These are phyloP conservation scores for Ataeniobius toweri DNA, from an alignment of 2,797 vertebrate species.

Conservation along the genomic window DNA sequence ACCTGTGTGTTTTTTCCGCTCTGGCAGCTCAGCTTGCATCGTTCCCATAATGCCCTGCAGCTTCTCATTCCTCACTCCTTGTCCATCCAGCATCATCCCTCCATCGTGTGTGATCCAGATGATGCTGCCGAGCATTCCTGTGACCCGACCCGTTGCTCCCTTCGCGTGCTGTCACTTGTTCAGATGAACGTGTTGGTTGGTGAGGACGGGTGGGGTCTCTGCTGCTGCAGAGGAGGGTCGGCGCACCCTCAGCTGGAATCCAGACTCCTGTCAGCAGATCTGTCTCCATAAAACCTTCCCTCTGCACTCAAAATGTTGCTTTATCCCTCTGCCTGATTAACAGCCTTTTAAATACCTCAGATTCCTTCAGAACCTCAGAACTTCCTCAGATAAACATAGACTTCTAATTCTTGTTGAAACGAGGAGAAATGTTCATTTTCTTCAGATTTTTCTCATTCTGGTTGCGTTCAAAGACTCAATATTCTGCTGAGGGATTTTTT, in stretches of 20 bases:
- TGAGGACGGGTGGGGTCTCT: neutral
- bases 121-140: slow-evolving; percentile 57
- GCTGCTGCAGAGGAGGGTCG: slow-evolving; percentile 12
- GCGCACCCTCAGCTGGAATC: slow-evolving; percentile 54
- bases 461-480: neutral
- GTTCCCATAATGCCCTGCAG: slow-evolving; percentile 25
- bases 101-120: slow-evolving; percentile 34
- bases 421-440: no score
- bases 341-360: no score
- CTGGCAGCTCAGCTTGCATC: slow-evolving; percentile 15
- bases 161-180: slow-evolving; percentile 55
- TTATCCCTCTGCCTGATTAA: no score
- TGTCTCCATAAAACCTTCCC: slow-evolving; percentile 26
- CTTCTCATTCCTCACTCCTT: slow-evolving; percentile 6
- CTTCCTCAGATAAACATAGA: neutral
- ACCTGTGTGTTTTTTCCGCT: neutral
- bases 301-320: no score
- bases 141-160: neutral
- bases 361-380: no score
- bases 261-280: slow-evolving; percentile 17
- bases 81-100: slow-evolving; percentile 8
- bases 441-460: slow-evolving; percentile 12
- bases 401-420: neutral
- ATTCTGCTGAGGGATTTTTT: neutral
- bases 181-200: neutral